Base-by-base conservation (phyloP, 2,113 vertebrate genomes). In the Channa maculata region DNA sequence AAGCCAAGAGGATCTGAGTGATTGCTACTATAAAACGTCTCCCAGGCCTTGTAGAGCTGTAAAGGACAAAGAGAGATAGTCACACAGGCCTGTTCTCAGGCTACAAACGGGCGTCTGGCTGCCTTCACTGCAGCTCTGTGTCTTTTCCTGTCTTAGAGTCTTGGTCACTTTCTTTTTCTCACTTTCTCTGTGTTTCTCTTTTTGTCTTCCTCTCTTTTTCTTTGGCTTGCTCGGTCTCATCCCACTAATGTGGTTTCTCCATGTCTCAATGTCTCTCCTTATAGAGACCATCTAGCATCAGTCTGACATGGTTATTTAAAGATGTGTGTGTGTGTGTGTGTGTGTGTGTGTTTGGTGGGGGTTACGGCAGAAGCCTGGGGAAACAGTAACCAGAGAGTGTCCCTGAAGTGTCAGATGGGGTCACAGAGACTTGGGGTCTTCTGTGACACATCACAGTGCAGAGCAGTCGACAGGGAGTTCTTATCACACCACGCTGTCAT, bases 331-430 rank as follows among this genome's bases (percentile, higher is more conserved):
- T 60, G 45, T 46, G 62, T 51, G 60, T 68, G 59, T 51, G 57
- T 61, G 15, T 57, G 64, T 59, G 63, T 52, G 46, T 61, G 72
- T 77, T 11, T 48, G 43, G 61, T 6, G 9, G 61, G 49, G 71
- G 64, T 80, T 79, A 71, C 68, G 77, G 75, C 68, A 75, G 80
- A 88, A 74, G 77, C 81, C 88, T 82, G 77, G 68, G 71, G 84
- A 88, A 87, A 89, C 88, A 89, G 87, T 90, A 93, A 93, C 88
- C 89, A 90, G 89, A 90, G 82, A 89, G 64, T 75, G 79, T 85
- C 82, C 76, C 80, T 71, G 71, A 82, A 89, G 87, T 92, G 89
- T 88, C 24, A 45, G 88, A 79, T 75, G 82, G 83, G 88, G 85
- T 91, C 85, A 86, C 63, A 79, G 79, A 61, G 86, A 83, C 82